Evolutionary conservation across 2,797 vertebrate genomes (phyloP), one percentile per base, ranked within the genome.

Genomic region (Thalassophryne amazonica): DNA sequence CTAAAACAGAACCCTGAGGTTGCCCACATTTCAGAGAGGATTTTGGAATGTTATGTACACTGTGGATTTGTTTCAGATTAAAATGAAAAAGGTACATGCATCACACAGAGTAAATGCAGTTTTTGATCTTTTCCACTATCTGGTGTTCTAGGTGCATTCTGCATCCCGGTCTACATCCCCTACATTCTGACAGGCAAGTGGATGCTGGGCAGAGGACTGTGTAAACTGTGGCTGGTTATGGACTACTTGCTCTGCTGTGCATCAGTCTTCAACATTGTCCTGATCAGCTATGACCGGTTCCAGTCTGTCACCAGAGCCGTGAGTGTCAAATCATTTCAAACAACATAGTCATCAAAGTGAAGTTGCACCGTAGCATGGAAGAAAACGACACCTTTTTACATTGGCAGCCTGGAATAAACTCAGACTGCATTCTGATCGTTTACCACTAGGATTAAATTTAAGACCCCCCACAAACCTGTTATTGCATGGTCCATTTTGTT

Each of bases 211-310:
- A 86, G 76, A 59, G 65, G 59, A 0, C 2, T 92, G 28, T 98
- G 94, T 53, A 88, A 89, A 43, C 87, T 95, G 54, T 96, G 95
- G 94, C 86, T 96, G 41, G 75, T 89, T 37, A 82, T 83, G 72
- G 93, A 96, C 81, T 93, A 95, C 68, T 85, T 96, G 27, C 82
- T 95, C 46, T 96, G 93, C 41, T 90, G 94, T 1, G 89, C 94
- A 0, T 96, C 95, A 2, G 93, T 90, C 13, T 95, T 95, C 84
- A 97, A 83, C 80, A 91, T 96, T 12, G 94, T 95, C 42, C 93
- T 97, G 53, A 96, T 95, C 85, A 96, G 92, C 79, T 94, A 94
- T 2, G 94, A 95, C 78, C 89, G 91, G 27, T 96, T 94, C 49
- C 86, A 93, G 21, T 96, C 93, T 2, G 93, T 95, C 70, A 94